Base-by-base conservation (phyloP, 2,888 invertebrate genomes). In the Metallyticus violacea region DNA sequence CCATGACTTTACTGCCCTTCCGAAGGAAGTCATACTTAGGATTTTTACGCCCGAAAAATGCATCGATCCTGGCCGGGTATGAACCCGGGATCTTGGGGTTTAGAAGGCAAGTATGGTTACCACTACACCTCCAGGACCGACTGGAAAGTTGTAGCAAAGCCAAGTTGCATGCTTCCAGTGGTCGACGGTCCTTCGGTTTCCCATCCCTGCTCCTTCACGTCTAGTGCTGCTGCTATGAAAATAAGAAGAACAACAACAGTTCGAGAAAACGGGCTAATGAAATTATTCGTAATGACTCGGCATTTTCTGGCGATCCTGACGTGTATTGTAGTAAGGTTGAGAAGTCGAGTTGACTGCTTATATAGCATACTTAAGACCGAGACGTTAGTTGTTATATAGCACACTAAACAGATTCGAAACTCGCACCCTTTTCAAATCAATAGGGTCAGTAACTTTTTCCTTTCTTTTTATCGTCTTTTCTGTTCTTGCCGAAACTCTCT, bases 201-300 rank as follows among this genome's bases (percentile, higher is more conserved):
- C 40, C 40, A 62, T 2, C 40, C 40, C 9, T 62, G 40, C 22
- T 62, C 40, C 40, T 22, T 62, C 40, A 40, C 40, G 40, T 62
- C 40, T n/a, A n/a, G n/a, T n/a, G n/a, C n/a, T n/a, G n/a, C n/a
- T 62, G 40, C 40, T 15, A 62, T 3, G 15, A 7, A 62, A 62
- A 62, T 62, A 62, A 62, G 82, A 82, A 62, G 62, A 85, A 79
- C 78, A 83, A 83, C 82, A 77, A 78, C 86, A 86, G 77, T 78
- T 27, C 78, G 30, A 81, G 86, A 87, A 86, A 80, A 80, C 86
- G 87, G 83, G 86, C 88, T 88, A 88, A 88, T 87, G 88, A 88
- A 88, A 88, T 88, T 88, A 88, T 87, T 88, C 86, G 81, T 81
- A 84, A 81, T 88, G 88, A 88, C 86, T 88, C 88, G 88, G 88